Evolutionary conservation across 2,888 invertebrate genomes (phyloP), one percentile per base, ranked within the genome.

Genomic region (Leptarthrus brevirostris): DNA sequence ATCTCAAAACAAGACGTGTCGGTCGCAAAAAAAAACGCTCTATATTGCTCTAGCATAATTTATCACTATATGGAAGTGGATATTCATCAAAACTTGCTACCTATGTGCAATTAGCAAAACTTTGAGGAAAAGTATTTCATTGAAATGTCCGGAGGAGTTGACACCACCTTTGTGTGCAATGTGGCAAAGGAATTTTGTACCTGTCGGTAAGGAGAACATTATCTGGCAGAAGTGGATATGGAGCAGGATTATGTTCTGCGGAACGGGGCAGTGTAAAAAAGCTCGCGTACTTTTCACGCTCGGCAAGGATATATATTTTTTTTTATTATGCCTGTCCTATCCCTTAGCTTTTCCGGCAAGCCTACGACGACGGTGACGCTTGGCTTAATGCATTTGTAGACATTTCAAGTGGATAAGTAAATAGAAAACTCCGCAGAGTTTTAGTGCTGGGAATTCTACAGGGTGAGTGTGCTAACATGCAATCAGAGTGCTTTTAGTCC

Each of bases 401-500:
- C 69, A 69, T 69, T 69, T 69, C 52, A 69, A 69, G 52, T 69
- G 69, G 69, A 52, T 52, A 69, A 52, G 52, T 69, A 69, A 69
- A 69, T 52, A 52, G 49, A 47, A 66, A 69, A 69, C 52, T 49
- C 34, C 69, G 34, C 12, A 52, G 69, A 69, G 69, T 69, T 47
- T 16, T 52, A 34, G 69, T 69, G 58, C 58, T 66, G 66, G 66
- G 70, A 69, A 56, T 47, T 56, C 74, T 70, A 58, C 70, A 34
- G 69, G 69, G 69, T 52, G 69, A 69, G 52, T 69, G 69, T 69
- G 69, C 69, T 69, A 69, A 52, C 69, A 69, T 69, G 69, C 69
- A 69, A 52, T 69, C 69, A 69, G 49, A 34, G 69, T 69, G 69
- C 69, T 69, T 69, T 69, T 52, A 71, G 71, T 71, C 54, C 22